These are phyloP conservation scores for Phylloscopus collybita DNA, from an alignment of 2,797 vertebrate species.

Conservation along the genomic window DNA sequence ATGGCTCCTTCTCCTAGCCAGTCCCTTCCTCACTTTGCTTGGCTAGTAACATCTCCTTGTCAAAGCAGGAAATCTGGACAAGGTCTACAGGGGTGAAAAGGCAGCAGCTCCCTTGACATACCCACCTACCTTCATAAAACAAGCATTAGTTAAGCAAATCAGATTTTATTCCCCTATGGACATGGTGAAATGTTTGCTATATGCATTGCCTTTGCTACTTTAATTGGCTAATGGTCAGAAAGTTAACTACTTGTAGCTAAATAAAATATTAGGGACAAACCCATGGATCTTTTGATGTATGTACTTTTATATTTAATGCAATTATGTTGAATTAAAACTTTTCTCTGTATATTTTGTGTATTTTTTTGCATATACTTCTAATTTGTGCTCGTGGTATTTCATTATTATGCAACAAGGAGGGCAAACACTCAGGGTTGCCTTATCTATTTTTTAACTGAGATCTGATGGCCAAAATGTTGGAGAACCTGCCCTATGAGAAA, in stretches of 20 bases:
- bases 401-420: neutral
- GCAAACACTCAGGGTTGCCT: neutral
- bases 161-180: neutral
- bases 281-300: neutral
- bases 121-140: neutral
- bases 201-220: neutral
- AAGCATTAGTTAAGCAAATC: neutral
- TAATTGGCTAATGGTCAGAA: neutral
- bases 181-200: neutral
- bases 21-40: neutral
- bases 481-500: neutral
- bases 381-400: neutral
- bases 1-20: neutral
- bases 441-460: neutral
- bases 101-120: fast-evolving
- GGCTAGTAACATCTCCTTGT: neutral
- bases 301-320: neutral
- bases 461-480: neutral
- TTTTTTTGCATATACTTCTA: neutral
- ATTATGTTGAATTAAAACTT: neutral
- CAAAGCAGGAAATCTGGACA: neutral
- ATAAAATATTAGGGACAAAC: neutral
- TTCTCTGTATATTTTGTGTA: neutral
- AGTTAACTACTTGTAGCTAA: neutral
- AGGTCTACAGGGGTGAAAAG: neutral